Conservation (phyloP, 2,888 invertebrate genomes). For the Hesperia comma region DNA sequence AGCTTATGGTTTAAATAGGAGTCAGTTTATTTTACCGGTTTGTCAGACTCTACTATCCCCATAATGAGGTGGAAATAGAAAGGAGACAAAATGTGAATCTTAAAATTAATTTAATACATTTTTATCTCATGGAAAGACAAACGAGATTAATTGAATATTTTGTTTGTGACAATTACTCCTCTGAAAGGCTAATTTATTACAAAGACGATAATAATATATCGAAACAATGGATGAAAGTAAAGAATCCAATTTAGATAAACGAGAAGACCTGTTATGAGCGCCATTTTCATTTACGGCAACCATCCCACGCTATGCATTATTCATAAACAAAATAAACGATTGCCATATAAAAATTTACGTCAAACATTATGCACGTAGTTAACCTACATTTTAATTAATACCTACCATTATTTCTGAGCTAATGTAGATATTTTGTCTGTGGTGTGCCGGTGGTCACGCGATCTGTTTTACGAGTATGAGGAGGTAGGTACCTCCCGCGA, state of each 20-base stretch:
- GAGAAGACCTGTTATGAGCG: background rate
- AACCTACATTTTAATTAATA: slow-evolving; percentile 63
- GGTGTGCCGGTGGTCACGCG: slow-evolving; percentile 37
- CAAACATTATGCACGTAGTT: slow-evolving; percentile 54
- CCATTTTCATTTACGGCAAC: slow-evolving; percentile 26
- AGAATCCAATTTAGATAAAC: slow-evolving; percentile 16
- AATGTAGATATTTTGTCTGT: slow-evolving; percentile 34
- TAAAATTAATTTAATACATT: background rate
- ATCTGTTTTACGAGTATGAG: slow-evolving; percentile 14
- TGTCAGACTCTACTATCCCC: too few species aligned
- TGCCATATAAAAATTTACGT: slow-evolving; percentile 37
- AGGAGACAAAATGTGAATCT: too few species aligned
- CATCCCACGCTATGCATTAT: slow-evolving; percentile 39
- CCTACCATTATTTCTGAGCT: slow-evolving; percentile 46
- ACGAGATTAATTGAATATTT: background rate
- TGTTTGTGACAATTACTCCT: background rate
- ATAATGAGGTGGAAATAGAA: too few species aligned
- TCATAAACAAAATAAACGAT: slow-evolving; percentile 38
- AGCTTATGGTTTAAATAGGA: too few species aligned
- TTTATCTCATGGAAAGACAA: background rate
- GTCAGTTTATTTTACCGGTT: too few species aligned
- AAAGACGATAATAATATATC: slow-evolving; percentile 36
- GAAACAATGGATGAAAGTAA: slow-evolving; percentile 26
- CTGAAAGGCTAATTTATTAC: slow-evolving; percentile 14
- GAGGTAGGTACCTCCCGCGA: slow-evolving; percentile 1